A percentile compares a stretch with the other conserved stretches of the same genome.
Conservation (phyloP, 1,140 invertebrate species). For the Linepithema humile region DNA sequence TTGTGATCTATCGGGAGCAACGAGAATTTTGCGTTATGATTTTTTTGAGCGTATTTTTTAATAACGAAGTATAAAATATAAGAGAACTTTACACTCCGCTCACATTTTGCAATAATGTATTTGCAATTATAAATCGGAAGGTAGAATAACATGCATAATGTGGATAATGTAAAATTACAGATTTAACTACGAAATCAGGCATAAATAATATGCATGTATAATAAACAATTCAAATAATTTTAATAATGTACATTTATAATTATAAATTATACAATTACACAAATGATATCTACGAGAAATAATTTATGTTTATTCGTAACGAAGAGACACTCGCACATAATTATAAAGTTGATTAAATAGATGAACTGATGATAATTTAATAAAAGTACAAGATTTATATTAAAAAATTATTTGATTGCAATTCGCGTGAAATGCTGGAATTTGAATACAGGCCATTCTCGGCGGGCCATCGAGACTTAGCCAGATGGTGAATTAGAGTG, state of each 20-base stretch:
- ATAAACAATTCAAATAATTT: not conserved
- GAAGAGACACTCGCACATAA: not conserved
- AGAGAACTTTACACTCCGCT: not conserved
- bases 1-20: not conserved
- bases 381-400: conserved; percentile 4
- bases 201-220: not conserved
- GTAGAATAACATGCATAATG: not conserved
- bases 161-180: not conserved
- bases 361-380: conserved; percentile 16
- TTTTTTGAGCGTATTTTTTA: not conserved
- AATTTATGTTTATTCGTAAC: not conserved
- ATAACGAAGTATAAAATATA: not conserved
- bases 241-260: not conserved
- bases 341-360: no score
- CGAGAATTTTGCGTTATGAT: not conserved
- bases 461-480: conserved; percentile 2
- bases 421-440: not conserved
- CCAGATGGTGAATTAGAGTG: conserved; percentile 39
- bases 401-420: no score
- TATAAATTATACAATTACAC: not conserved
- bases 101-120: not conserved
- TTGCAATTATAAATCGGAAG: not conserved
- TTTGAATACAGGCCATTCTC: not conserved
- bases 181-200: not conserved
- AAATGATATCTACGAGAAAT: not conserved